Base-by-base conservation (phyloP, 2,888 invertebrate genomes). In the Cataglyphis cursor region DNA sequence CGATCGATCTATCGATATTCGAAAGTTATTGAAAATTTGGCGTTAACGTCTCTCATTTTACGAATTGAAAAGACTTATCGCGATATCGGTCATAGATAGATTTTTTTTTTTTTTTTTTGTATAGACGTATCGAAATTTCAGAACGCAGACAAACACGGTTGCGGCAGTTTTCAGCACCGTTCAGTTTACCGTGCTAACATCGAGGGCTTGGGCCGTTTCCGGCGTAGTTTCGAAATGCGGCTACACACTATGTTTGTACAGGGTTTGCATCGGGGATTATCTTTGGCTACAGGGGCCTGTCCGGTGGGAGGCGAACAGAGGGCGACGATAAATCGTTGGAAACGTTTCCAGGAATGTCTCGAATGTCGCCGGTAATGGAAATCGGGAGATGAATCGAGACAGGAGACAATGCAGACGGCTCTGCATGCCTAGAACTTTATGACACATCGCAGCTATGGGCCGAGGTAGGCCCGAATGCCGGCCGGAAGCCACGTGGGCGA, bases 291-390 rank as follows among this genome's bases (percentile, higher is more conserved):
- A 0, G 28, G n/a, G 41, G 31, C 51, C 72, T 57, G 76, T 84
- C 75, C 84, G 54, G 12, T 12, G 9, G 44, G 24, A 9, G 18
- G 21, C 35, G 15, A 2, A 5, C 18, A 48, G 61, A 72, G 57
- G 44, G 64, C 3, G 65, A 72, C 83, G 78, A 86, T 85, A 86
- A 86, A 86, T 86, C 86, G 86, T 83, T n/a, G 81, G 85, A 81
- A 83, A 70, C 83, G 81, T 85, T 86, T 59, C 85, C 76, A 81
- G 86, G 85, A 83, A 86, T 83, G 86, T 78, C 81, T 75, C 83
- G 76, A 51, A 81, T 85, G 68, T 73, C 74, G 83, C 24, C 66
- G 68, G 62, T 85, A 86, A 86, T 85, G 83, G 86, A 86, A 86
- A 83, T 81, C 75, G 57, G 44, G 75, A 82, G 76, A 84, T 81